A percentile compares a stretch with the other conserved stretches of the same genome.
phyloP scores from a whole-genome alignment of 2,113 vertebrate species.

The Catagonus wagneri region DNA sequence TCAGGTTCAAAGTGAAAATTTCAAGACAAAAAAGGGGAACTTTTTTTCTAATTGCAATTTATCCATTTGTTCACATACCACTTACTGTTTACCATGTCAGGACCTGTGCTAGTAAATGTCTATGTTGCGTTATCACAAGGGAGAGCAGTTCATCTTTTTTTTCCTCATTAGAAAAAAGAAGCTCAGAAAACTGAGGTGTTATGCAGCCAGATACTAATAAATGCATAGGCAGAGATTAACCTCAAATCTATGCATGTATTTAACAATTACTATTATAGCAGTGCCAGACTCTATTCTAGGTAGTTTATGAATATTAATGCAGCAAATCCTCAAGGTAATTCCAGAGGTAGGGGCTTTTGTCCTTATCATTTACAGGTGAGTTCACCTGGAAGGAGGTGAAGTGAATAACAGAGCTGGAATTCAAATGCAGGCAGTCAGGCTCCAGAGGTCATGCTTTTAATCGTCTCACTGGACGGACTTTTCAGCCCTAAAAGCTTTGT shows the following conservation, averaged over 20 bases:
- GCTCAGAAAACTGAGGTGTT: background rate
- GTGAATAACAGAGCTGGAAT: background rate
- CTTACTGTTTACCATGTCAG: background rate
- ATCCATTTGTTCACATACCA: constrained; percentile 11
- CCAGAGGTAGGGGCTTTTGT: background rate
- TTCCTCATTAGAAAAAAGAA: too few species aligned
- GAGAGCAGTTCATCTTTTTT: too few species aligned
- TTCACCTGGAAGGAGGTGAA: background rate
- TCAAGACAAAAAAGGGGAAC: background rate
- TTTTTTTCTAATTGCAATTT: constrained; percentile 10
- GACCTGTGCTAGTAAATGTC: background rate
- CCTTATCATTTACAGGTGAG: background rate
- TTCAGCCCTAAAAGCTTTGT: background rate
- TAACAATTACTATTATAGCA: background rate
- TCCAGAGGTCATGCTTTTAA: background rate
- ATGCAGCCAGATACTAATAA: background rate
- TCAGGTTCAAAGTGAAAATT: constrained; percentile 50
- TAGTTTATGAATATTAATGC: background rate
- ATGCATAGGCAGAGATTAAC: background rate
- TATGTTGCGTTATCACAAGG: background rate
- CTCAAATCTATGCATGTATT: background rate
- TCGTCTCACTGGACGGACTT: background rate
- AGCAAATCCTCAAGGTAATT: background rate
- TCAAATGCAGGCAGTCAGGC: background rate
- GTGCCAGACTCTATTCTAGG: background rate